Percentiles rank a stretch among this genome's conserved stretches.
phyloP scores from a whole-genome alignment of 2,113 vertebrate genomes.

The Pachyramphus minor region DNA sequence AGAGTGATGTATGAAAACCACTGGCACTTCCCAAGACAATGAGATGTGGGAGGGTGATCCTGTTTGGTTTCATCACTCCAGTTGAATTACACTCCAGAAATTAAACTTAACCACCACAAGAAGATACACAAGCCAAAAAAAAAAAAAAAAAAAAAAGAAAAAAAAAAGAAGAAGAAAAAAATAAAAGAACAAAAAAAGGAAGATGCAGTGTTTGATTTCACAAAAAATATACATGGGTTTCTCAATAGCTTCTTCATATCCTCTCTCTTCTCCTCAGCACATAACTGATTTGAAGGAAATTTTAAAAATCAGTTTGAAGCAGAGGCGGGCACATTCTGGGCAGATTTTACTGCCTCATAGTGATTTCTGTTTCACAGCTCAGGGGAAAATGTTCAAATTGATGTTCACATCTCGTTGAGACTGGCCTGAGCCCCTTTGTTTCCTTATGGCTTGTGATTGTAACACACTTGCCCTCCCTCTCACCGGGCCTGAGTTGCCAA shows the following conservation, averaged over 20 bases:
- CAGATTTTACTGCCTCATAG: background rate
- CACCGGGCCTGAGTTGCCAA: background rate
- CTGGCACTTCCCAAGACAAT: background rate
- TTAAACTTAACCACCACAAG: background rate
- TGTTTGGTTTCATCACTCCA: background rate
- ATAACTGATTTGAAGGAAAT: background rate
- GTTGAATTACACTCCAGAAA: background rate
- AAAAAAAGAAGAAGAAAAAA: background rate
- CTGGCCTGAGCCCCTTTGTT: conserved; percentile 26
- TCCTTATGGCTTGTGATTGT: conserved; percentile 1
- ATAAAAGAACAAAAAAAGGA: no score
- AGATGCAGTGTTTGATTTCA: background rate
- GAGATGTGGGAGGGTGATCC: background rate
- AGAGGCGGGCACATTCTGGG: background rate
- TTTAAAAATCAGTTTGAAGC: background rate
- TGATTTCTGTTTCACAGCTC: background rate
- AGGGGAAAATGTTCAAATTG: background rate
- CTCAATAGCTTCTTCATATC: background rate
- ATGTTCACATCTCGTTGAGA: background rate
- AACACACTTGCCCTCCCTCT: background rate
- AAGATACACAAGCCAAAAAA: background rate
- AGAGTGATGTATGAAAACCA: background rate
- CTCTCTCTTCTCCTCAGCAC: background rate
- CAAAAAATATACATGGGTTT: background rate
- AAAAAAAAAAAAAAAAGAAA: background rate